Evolutionary conservation across 2,888 invertebrate species (phyloP), one percentile per base, ranked within the genome.

Genomic region (Drosophila dives): DNA sequence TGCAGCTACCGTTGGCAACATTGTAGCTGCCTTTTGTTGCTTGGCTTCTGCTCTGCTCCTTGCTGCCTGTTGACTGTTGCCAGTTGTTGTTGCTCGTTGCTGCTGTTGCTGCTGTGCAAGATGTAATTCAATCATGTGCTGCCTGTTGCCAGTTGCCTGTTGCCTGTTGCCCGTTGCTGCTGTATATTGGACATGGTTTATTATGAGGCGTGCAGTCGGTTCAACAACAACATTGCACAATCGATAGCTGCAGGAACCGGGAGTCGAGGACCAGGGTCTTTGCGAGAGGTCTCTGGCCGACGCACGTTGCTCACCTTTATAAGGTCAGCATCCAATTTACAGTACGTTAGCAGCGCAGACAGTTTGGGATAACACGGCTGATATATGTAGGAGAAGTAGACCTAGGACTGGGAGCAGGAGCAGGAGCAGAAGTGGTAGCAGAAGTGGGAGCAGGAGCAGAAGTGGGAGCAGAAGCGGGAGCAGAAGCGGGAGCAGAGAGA

Each of bases 291-390:
- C 72, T 63, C 48, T 29, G 72, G 58, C 66, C 72, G 86, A 91
- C 84, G 90, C 91, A 90, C 91, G 90, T 90, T 91, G 89, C 90
- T 90, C 91, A 91, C 91, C 90, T 90, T 80, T 82, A 89, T 81
- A 89, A 86, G 91, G 91, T 91, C 91, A 91, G 86, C 80, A 79
- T 67, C 80, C 86, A 82, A 75, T 84, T 69, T 77, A 72, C 67
- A 77, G 67, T 64, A 64, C 38, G 61, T 34, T 54, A 32, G 15
- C 34, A 26, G 49, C n/a, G 20, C 60, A 54, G 71, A 65, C 63
- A 72, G 51, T 34, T 62, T 55, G 55, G 66, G 32, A 40, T 53
- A 49, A 12, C 63, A 54, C 36, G 12, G 49, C 59, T 60, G 64
- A 64, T 58, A 72, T 8, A 45, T 45, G 45, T 45, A 12, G 15